A percentile compares a stretch with the other conserved stretches of the same genome.
Conservation (phyloP, 2,113 vertebrate species). For the Zosterops hypoxanthus region DNA sequence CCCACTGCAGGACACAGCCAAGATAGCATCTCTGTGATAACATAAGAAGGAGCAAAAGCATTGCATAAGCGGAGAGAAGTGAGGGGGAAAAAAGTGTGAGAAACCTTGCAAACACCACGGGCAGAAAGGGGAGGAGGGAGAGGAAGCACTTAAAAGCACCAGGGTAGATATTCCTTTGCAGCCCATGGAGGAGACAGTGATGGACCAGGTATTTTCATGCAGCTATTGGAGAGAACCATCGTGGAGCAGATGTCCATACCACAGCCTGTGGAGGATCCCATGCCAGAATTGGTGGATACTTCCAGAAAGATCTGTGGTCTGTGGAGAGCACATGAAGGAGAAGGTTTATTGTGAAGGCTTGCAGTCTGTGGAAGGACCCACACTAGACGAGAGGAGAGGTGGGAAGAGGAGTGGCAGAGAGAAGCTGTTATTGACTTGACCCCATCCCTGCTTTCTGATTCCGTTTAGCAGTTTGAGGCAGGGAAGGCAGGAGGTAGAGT, state of each 20-base stretch:
- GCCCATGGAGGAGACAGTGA: not conserved
- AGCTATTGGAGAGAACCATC: fast-evolving
- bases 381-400: not conserved
- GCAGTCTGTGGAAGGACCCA: not conserved
- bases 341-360: not conserved
- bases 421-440: not conserved
- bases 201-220: not conserved
- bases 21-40: not conserved
- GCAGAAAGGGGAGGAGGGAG: not conserved
- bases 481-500: not conserved
- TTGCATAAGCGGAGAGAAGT: not conserved
- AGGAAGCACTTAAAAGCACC: not conserved
- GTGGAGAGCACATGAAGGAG: not conserved
- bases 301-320: not conserved
- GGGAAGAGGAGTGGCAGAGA: not conserved
- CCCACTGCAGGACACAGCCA: not conserved
- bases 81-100: not conserved
- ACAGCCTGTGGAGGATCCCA: not conserved
- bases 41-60: not conserved
- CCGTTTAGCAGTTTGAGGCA: not conserved
- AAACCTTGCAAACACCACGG: not conserved
- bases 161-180: not conserved
- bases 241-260: not conserved
- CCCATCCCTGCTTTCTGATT: not conserved
- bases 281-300: not conserved